Conservation (phyloP, 2,113 vertebrate genomes). For the rabbit (Oryctolagus cuniculus) region DNA sequence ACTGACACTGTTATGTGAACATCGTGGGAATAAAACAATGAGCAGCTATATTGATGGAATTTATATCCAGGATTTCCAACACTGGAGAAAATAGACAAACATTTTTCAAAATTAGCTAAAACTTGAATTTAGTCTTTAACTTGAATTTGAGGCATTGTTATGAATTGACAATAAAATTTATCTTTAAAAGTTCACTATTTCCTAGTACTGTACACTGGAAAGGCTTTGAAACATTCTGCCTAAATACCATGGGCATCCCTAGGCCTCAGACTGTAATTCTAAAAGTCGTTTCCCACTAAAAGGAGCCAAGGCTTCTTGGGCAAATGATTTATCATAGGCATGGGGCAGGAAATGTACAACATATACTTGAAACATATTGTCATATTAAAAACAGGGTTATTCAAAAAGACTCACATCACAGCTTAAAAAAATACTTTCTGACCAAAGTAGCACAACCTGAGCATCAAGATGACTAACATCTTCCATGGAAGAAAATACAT, state of each 20-base stretch:
- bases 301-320: neutral
- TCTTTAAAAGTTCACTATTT: neutral
- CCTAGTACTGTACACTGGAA: neutral
- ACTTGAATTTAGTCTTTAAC: neutral
- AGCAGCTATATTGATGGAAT: neutral
- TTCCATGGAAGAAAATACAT: neutral
- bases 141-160: constrained; percentile 4
- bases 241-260: neutral
- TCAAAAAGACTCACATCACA: neutral
- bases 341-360: neutral
- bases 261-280: neutral
- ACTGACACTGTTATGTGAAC: neutral
- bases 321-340: constrained; percentile 1
- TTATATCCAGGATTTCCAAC: neutral
- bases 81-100: neutral
- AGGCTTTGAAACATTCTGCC: neutral
- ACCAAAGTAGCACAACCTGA: neutral
- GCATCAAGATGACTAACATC: neutral
- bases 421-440: constrained; percentile 12
- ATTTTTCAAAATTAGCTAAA: constrained; percentile 1
- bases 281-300: constrained; percentile 7
- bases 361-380: neutral
- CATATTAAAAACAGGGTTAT: neutral
- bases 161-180: neutral
- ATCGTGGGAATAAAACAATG: neutral